Base-by-base conservation (phyloP, 2,888 invertebrate genomes). In the Palloptera scutellata region DNA sequence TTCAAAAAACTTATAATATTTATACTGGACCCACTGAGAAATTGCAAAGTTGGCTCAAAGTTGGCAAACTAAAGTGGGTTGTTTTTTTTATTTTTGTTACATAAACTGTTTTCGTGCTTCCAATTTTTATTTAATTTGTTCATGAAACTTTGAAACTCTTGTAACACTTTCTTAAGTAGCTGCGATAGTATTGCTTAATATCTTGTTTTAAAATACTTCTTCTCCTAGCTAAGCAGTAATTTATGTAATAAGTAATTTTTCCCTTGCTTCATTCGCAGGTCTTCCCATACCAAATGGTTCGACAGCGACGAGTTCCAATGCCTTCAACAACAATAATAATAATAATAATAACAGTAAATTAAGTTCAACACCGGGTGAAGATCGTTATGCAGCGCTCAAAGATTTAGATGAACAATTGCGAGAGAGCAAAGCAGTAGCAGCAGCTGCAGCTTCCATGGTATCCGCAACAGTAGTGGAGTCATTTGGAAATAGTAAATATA, bases 371-470 rank as follows among this genome's bases (percentile, higher is more conserved):
- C 85, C 84, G 73, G 82, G 89, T 80, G 94, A 92, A 87, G 97
- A 98, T 86, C 92, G 95, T 75, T 98, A 98, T 86, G 97, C 97
- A 74, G 97, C 97, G 61, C 88, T 98, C 69, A 96, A 97, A 85
- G 97, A 97, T 86, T 89, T 98, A 79, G 97, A 97, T 83, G 87
- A 90, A 81, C 91, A 91, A 78, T 84, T 91, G 77, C 88, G 91
- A 77, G 86, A 85, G 65, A 80, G 81, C 68, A 85, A 85, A 79
- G 83, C 83, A 67, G 80, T 77, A 10, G 75, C 75, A 67, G 79
- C 81, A 52, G 73, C 78, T 11, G 78, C 76, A 11, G 74, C 76
- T 54, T 69, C 78, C 43, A 76, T 75, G 68, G 76, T 75, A 6
- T 73, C 77, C 58, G 73, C 77, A 15, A 74, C 70, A 66, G 76